phyloP scores from a whole-genome alignment of 2,888 invertebrate species.

The Tubulanus polymorphus region DNA sequence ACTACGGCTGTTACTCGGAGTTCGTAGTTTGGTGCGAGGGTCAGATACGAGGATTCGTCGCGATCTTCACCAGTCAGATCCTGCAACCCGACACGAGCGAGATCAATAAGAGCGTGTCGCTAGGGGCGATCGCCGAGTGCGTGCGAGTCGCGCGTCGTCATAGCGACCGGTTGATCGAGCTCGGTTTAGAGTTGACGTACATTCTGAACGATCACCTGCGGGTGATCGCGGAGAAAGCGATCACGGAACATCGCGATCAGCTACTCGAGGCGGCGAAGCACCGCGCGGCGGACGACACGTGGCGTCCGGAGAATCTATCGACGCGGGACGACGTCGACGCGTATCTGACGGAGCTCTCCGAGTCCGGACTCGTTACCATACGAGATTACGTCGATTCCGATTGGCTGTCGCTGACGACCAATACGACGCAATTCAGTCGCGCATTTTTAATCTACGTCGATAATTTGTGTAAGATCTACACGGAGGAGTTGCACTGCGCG shows the following conservation, averaged over 20 bases:
- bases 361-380: conserved; percentile 64
- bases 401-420: conserved; percentile 76
- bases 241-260: conserved; percentile 76
- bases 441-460: conserved; percentile 70
- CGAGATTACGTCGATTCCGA: conserved; percentile 59
- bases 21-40: conserved; percentile 85
- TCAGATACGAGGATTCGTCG: conserved; percentile 53
- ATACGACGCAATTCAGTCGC: conserved; percentile 76
- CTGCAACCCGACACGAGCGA: conserved; percentile 79
- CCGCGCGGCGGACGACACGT: conserved; percentile 70
- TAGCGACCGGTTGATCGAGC: conserved; percentile 62
- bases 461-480: conserved; percentile 71
- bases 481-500: conserved; percentile 69
- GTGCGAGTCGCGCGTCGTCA: conserved; percentile 75
- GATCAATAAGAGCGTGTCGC: no score
- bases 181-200: conserved; percentile 86
- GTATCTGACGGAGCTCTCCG: conserved; percentile 68
- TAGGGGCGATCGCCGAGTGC: conserved; percentile 81
- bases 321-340: conserved; percentile 67
- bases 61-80: conserved; percentile 61
- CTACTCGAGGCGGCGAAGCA: conserved; percentile 76
- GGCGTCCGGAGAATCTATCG: conserved; percentile 76
- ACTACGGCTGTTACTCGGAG: conserved; percentile 69
- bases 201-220: conserved; percentile 82
- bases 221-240: conserved; percentile 69